phyloP scores from a whole-genome alignment of 2,888 invertebrate genomes.

The Dynastes tityus region DNA sequence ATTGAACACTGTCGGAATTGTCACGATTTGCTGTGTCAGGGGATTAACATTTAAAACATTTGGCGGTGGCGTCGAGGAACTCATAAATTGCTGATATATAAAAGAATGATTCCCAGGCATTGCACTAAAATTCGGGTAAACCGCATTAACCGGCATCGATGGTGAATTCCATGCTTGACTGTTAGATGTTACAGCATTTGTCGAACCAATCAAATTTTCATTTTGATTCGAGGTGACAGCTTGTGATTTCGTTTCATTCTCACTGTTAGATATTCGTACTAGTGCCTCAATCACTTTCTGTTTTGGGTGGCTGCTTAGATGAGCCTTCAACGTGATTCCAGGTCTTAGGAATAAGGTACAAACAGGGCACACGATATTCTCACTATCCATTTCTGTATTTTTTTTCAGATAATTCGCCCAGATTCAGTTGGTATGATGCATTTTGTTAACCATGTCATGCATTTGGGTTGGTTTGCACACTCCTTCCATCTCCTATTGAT shows the following conservation, averaged over 20 bases:
- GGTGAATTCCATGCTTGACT: conserved; percentile 70
- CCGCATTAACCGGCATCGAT: conserved; percentile 63
- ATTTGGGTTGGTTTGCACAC: conserved; percentile 51
- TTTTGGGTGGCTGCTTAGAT: conserved; percentile 90
- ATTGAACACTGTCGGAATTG: conserved; percentile 71
- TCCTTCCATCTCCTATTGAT: conserved; percentile 57
- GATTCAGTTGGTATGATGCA: conserved; percentile 30
- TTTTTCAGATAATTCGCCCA: background rate
- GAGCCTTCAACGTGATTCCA: conserved; percentile 86
- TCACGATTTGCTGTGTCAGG: conserved; percentile 73
- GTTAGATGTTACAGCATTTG: conserved; percentile 64
- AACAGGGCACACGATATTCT: conserved; percentile 80
- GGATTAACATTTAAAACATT: conserved; percentile 69
- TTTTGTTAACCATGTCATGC: conserved; percentile 34
- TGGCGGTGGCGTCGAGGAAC: conserved; percentile 67
- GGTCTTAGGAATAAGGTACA: conserved; percentile 88
- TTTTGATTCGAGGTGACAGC: conserved; percentile 21
- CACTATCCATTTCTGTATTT: conserved; percentile 62
- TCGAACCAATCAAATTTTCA: conserved; percentile 49
- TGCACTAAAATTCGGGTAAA: conserved; percentile 49
- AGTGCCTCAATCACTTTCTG: conserved; percentile 90
- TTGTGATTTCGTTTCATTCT: conserved; percentile 56
- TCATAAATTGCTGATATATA: conserved; percentile 75
- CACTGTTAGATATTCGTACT: conserved; percentile 62
- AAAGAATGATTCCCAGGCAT: conserved; percentile 69